phyloP scores from a whole-genome alignment of 2,113 vertebrate species.

The Marmota flaviventris region DNA sequence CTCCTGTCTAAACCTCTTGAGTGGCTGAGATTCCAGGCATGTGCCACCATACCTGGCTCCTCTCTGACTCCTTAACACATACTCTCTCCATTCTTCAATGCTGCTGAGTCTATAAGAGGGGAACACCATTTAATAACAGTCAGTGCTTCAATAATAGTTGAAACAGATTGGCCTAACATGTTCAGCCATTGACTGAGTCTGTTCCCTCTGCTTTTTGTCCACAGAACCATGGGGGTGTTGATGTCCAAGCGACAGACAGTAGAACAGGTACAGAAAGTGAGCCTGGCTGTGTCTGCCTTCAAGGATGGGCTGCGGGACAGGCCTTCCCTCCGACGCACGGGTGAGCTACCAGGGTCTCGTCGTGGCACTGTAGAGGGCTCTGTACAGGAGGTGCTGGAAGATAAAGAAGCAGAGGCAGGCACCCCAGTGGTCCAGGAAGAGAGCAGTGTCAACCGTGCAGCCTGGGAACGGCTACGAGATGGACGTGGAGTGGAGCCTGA shows the following conservation, averaged over 20 bases:
- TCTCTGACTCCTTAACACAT: not conserved
- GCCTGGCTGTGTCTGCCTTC: constrained; percentile 95
- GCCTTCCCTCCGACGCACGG: constrained; percentile 80
- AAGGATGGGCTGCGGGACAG: constrained; percentile 94
- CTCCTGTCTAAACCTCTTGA: no score
- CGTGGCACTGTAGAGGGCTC: constrained; percentile 86
- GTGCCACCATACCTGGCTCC: not conserved
- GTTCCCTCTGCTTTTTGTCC: constrained; percentile 7
- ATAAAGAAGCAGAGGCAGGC: constrained; percentile 82
- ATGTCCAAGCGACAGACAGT: constrained; percentile 99
- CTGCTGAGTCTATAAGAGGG: not conserved
- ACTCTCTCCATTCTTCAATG: not conserved
- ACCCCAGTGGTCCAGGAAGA: constrained; percentile 85
- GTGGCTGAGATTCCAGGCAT: no score
- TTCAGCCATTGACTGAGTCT: not conserved
- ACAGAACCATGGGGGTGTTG: constrained; percentile 96
- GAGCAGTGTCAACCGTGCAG: constrained; percentile 89
- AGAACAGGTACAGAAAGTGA: constrained; percentile 98
- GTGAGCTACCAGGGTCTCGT: constrained; percentile 76
- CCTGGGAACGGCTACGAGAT: constrained; percentile 96
- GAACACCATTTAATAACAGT: not conserved
- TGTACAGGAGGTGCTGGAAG: constrained; percentile 86
- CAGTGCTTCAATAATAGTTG: not conserved
- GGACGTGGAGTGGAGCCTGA: constrained; percentile 97
- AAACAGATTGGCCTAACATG: not conserved